Base-by-base conservation (phyloP, 2,113 vertebrate species). In the Perca fluviatilis region DNA sequence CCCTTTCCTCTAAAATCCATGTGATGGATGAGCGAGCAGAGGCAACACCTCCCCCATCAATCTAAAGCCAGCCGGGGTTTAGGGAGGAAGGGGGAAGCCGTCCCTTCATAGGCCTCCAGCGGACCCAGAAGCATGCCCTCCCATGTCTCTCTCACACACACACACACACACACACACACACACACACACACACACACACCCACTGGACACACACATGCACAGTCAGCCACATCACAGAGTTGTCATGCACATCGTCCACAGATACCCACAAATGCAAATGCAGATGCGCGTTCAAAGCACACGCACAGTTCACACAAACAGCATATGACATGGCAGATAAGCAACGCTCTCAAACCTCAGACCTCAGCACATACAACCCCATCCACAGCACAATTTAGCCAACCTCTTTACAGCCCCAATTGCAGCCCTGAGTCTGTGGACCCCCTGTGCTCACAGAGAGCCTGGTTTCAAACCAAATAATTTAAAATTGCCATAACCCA, bases 1-100 rank as follows among this genome's bases (percentile, higher is more conserved):
- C 86, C 86, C 92, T 92, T 91, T 91, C 90, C 88, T 94, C 90
- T 92, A 93, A 93, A 94, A 95, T 91, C 94, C 90, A 88, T 87
- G 92, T 95, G 94, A 95, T 95, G 94, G 95, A 95, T 95, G 93
- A 94, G 88, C 82, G 92, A 94, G 89, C 93, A 89, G 90, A 86
- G 91, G 93, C 88, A 91, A 94, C 94, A 94, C 95, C 93, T 93
- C 92, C 95, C 93, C 92, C 95, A 95, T 94, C 93, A 93, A 93
- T 95, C 94, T 93, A 79, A 50, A 66, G 67, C 74, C 56, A 74
- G 68, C 30, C 25, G 6, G 74, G 73, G 66, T 85, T 80, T 51
- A 8, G 71, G 74, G 83, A 78, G 91, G 72, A 76, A 33, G 85
- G 80, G 79, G 84, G 87, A 73, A 76, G 56, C 43, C 21, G 76